A percentile compares a stretch with the other conserved stretches of the same genome.
phyloP scores from a whole-genome alignment of 2,797 vertebrate genomes.

The Urosaurus nigricauda region DNA sequence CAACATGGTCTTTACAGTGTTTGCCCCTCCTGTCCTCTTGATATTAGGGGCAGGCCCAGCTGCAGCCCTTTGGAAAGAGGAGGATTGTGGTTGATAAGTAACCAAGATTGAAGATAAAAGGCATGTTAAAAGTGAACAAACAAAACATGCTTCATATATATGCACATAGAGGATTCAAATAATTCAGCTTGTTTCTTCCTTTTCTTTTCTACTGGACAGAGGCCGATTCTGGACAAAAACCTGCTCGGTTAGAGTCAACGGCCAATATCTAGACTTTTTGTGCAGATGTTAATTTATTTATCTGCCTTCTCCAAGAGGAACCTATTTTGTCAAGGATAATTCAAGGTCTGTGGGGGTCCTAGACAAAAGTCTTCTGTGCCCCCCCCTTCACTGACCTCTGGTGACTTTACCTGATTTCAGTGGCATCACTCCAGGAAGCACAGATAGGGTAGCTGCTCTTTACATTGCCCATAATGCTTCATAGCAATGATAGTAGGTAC shows the following conservation, averaged over 20 bases:
- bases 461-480: not conserved
- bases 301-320: not conserved
- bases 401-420: not conserved
- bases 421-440: not conserved
- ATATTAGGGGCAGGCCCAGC: constrained; percentile 73
- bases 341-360: too few relatives aligned
- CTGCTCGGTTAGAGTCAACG: not conserved
- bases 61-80: constrained; percentile 67
- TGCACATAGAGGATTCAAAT: not conserved
- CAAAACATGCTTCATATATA: not conserved
- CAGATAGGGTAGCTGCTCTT: not conserved
- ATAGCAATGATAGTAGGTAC: not conserved
- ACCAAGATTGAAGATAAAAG: not conserved
- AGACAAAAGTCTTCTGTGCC: not conserved
- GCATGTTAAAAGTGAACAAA: not conserved
- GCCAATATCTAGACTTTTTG: not conserved
- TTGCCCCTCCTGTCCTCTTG: constrained; percentile 56
- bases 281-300: not conserved
- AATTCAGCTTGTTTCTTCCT: not conserved
- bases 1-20: constrained; percentile 79
- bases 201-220: not conserved
- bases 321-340: not conserved
- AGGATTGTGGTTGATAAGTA: not conserved
- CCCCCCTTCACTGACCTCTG: not conserved
- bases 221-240: not conserved